Evolutionary conservation across 2,113 vertebrate species (phyloP).

Genomic region (Phoxinus phoxinus): DNA sequence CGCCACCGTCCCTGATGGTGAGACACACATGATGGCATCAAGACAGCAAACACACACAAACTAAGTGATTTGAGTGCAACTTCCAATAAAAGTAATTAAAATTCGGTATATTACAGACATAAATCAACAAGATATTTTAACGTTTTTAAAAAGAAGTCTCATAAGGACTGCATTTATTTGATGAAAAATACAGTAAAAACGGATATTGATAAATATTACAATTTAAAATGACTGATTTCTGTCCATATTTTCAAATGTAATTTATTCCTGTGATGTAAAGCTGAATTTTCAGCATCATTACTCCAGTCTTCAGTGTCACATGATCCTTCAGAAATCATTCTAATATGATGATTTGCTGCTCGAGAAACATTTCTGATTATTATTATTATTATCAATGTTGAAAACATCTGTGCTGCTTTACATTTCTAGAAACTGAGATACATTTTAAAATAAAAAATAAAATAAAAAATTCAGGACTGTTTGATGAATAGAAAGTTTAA

Average conservation of each 20-base stretch:
- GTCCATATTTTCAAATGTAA: not conserved
- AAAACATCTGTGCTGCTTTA: not conserved
- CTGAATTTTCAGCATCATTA: not conserved
- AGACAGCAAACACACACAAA: conserved; percentile 29
- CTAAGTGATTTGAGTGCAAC: not conserved
- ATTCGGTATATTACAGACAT: not conserved
- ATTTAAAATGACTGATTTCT: not conserved
- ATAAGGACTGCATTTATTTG: not conserved
- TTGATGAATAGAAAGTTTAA: not conserved
- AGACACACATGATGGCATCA: not conserved
- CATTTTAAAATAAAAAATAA: too few species aligned
- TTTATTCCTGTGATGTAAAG: not conserved
- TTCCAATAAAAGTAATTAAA: not conserved
- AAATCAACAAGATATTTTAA: not conserved
- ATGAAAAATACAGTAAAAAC: not conserved
- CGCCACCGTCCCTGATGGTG: not conserved
- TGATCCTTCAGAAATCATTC: not conserved
- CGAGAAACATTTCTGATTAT: not conserved
- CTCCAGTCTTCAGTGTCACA: not conserved
- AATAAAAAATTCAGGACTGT: not conserved
- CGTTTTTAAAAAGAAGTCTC: not conserved
- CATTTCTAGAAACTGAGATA: not conserved
- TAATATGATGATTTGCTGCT: not conserved
- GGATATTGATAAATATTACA: not conserved
- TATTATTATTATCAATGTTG: not conserved